phyloP scores from a whole-genome alignment of 2,888 invertebrate genomes.

The Exephanes ischioxanthus region DNA sequence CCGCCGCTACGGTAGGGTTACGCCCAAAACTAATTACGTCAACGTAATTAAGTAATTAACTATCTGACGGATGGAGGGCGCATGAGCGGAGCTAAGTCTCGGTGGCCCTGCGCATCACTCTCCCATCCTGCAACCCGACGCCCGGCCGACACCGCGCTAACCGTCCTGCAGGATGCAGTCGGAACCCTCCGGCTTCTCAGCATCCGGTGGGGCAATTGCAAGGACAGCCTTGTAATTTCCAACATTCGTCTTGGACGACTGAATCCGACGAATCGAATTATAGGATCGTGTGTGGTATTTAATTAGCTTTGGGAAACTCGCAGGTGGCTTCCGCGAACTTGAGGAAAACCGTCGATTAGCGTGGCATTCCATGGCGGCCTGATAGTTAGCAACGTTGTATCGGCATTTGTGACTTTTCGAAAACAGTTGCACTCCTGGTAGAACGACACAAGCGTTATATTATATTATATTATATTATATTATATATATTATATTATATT shows the following conservation, averaged over 20 bases:
- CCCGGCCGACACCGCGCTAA: slow-evolving; percentile 16
- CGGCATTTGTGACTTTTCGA: too few relatives aligned
- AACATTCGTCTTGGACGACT: slow-evolving; percentile 71
- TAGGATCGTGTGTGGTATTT: slow-evolving; percentile 47
- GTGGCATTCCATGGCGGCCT: too few relatives aligned
- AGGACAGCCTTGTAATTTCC: slow-evolving; percentile 70
- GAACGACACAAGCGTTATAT: neutral
- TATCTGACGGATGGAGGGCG: slow-evolving; percentile 72
- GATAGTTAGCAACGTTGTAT: too few relatives aligned
- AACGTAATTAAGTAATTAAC: slow-evolving; percentile 82
- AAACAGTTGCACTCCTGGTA: too few relatives aligned
- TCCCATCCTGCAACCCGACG: neutral
- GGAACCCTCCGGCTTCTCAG: neutral
- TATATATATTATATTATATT: neutral
- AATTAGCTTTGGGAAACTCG: slow-evolving; percentile 33
- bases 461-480: neutral
- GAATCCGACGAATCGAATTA: slow-evolving; percentile 53
- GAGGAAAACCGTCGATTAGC: slow-evolving; percentile 41
- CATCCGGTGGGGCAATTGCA: slow-evolving; percentile 41
- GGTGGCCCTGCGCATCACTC: slow-evolving; percentile 2
- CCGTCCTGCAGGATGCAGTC: slow-evolving; percentile 33
- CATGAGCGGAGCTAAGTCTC: slow-evolving; percentile 63
- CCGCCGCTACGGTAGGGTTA: slow-evolving; percentile 26
- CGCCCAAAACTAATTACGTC: slow-evolving; percentile 77
- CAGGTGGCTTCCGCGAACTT: neutral